Evolutionary conservation across 2,888 invertebrate genomes (phyloP), one percentile per base, ranked within the genome.

Genomic region (Caenorhabditis macrosperma): DNA sequence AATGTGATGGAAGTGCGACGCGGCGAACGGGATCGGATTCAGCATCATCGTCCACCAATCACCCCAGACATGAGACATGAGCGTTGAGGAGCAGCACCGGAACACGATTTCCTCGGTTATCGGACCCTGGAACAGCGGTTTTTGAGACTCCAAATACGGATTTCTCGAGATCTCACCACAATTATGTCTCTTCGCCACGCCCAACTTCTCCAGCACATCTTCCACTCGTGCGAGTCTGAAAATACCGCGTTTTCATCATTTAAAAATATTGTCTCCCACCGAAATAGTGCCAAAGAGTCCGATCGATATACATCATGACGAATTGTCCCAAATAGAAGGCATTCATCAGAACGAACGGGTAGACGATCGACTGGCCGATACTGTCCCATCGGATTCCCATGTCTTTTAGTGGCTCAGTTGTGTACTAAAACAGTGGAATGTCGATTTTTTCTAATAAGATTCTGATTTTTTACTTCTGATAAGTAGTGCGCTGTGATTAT

Each of bases 61-160:
- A 1, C 84, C 84, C 6, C 79, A 61, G 24, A 78, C 76, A 33
- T 75, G 68, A 17, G 69, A 41, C 60, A 90, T 69, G 20, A 90
- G 77, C 1, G 83, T 72, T 10, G 87, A 86, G 0, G 87, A 84
- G 61, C 90, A 90, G 26, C 85, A 85, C 15, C 90, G 88, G 71
- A 90, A 90, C 5, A 83, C 86, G 10, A 90, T 81, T 69, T 90
- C 90, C 66, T 90, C 90, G 15, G 86, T 86, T 26, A 90, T 69
- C 12, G 90, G 90, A 10, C 88, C 89, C 86, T 88, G 67, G 1
- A 86, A 59, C 9, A 33, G 33, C n/a, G n/a, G n/a, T n/a, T n/a
- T n/a, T n/a, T n/a, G n/a, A n/a, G n/a, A n/a, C n/a, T n/a, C n/a
- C n/a, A 76, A 67, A 38, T 26, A 33, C 10, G 7, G 46, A 24